Conservation (phyloP, 2,888 invertebrate genomes). For the Hymenopus coronatus region DNA sequence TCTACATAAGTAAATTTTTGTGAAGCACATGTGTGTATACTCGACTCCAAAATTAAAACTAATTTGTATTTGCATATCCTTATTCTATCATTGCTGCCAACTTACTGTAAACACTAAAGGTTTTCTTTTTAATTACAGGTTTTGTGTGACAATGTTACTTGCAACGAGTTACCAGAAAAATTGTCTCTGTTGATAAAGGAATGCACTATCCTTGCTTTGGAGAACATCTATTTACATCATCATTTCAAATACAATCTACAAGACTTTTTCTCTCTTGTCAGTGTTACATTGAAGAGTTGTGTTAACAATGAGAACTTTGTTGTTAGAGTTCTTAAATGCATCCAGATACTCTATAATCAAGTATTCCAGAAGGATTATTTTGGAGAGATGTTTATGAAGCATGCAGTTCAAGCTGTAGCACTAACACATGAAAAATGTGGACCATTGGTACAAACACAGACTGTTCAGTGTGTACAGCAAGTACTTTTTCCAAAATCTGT, state of each 20-base stretch:
- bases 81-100: too few relatives aligned
- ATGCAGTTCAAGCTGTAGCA: neutral
- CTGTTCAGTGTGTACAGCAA: neutral
- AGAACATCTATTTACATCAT: neutral
- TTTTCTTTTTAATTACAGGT: neutral
- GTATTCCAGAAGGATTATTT: neutral
- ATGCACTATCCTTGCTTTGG: neutral
- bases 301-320: neutral
- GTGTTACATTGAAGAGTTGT: neutral
- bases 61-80: too few relatives aligned
- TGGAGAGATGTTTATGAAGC: neutral
- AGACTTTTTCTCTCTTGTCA: neutral
- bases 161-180: neutral
- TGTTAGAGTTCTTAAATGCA: neutral
- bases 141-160: neutral
- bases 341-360: neutral
- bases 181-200: neutral
- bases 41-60: too few relatives aligned
- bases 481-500: neutral
- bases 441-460: neutral
- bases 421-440: neutral
- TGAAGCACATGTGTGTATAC: too few relatives aligned
- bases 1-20: too few relatives aligned
- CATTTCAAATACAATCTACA: neutral
- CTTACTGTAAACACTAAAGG: too few relatives aligned